Evolutionary conservation across 1,140 invertebrate species (phyloP), one percentile per base, ranked within the genome.

Genomic region (Drosophila malerkotliana): DNA sequence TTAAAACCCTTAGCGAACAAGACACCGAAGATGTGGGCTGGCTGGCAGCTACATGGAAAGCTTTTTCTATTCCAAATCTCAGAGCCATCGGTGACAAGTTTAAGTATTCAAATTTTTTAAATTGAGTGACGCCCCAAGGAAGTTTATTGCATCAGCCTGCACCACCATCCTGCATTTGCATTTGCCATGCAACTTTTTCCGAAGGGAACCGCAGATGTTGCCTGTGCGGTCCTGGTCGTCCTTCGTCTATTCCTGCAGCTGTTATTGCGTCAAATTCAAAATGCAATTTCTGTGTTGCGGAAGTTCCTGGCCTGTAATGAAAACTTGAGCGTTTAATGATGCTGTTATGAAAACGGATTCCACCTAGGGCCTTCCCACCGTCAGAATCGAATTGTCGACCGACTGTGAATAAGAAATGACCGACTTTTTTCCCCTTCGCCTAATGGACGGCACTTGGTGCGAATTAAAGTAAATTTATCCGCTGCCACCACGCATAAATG

Each of bases 311-410:
- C 24, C 48, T 61, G 76, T 68, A 78, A 88, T 88, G 78, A 88
- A 85, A 85, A 79, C 74, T 85, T 88, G 78, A 59, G 57, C 74
- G 77, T 73, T 75, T 79, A 82, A 82, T 64, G 67, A 81, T 66
- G 73, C 58, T 77, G 64, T 64, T 73, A 34, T 52, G 47, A 44
- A 41, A 63, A 8, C 61, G 47, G 60, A 58, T 66, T 45, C 61
- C 59, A 59, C 63, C 57, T 72, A 52, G 15, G 60, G 41, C 72
- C 37, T 28, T 28, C 26, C 6, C 0, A 28, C 6, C 4, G 26
- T 45, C 34, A 30, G 44, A 44, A 73, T 41, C 45, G 58, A 49
- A 41, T 71, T 69, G 28, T 7, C 12, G 5, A 30, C 26, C 14
- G 34, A 45, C 64, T 21, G 12, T 52, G 2, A 57, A 26, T 14